Percentiles rank a stretch among this genome's conserved stretches.
Conservation (phyloP, 2,113 vertebrate genomes). For the Galemys pyrenaicus region DNA sequence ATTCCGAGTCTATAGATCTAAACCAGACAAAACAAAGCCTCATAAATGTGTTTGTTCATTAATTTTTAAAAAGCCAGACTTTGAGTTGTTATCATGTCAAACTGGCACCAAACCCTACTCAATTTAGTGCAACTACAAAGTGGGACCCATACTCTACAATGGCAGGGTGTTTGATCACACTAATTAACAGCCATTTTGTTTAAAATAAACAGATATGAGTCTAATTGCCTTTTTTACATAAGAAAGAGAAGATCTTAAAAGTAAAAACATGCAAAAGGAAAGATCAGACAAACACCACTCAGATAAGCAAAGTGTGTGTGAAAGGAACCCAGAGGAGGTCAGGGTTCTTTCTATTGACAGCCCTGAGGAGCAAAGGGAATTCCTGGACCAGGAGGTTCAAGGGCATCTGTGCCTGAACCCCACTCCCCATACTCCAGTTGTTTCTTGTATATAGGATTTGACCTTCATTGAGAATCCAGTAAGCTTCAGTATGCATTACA, state of each 20-base stretch:
- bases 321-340: constrained; percentile 82
- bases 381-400: constrained; percentile 40
- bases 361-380: constrained; percentile 52
- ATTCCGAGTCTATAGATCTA: constrained; percentile 87
- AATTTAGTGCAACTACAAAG: constrained; percentile 96
- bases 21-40: constrained; percentile 89
- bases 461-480: neutral
- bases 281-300: constrained; percentile 92
- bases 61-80: constrained; percentile 89
- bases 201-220: constrained; percentile 99
- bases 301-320: constrained; percentile 84
- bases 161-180: constrained; percentile 96
- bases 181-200: constrained; percentile 99
- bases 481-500: neutral
- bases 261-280: constrained; percentile 91
- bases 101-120: constrained; percentile 93
- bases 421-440: neutral
- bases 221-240: constrained; percentile 99
- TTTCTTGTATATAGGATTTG: neutral
- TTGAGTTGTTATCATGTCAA: constrained; percentile 94
- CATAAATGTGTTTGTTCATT: constrained; percentile 94
- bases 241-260: constrained; percentile 99
- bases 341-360: constrained; percentile 76
- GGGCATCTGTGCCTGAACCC: neutral
- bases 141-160: constrained; percentile 92